Evolutionary conservation across 2,888 invertebrate genomes (phyloP), one percentile per base, ranked within the genome.

Genomic region (Petrophora chlorosata): DNA sequence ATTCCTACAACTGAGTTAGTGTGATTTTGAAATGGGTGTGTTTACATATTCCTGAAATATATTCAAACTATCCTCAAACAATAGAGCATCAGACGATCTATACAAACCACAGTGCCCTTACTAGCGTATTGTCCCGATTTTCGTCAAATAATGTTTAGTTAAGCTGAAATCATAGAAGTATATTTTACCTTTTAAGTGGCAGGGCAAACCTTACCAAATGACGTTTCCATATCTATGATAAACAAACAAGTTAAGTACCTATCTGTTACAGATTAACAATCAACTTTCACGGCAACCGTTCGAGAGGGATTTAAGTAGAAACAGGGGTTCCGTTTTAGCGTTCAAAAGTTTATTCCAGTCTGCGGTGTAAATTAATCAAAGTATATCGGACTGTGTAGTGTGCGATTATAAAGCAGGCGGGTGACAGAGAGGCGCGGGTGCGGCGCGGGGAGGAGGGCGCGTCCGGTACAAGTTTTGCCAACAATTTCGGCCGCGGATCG

Each of bases 301-400:
- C 68, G 70, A 70, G 72, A 73, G 65, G 79, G 79, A 81, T 82
- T 76, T 80, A 74, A 70, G 69, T 67, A 67, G 71, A 68, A 82
- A 83, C 87, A 84, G 75, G 81, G 76, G 67, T 82, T 78, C 77
- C 73, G 76, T 85, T 86, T 85, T 79, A 85, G 74, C 74, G 69
- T 64, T 64, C 75, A 59, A 82, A 87, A 86, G 76, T 86, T 87
- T 81, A 77, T 77, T 79, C 69, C 72, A 70, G 71, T 67, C 59
- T 85, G 86, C 63, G 85, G 85, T 81, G 76, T 77, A 79, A 86
- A 85, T 86, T 83, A 88, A 85, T 87, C 85, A 86, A 85, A 83
- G 82, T 83, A 78, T 79, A 79, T 82, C 68, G 71, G 64, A 64
- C 60, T 67, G 63, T 78, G 71, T 73, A 75, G 79, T 77, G 67